Base-by-base conservation (phyloP, 2,797 vertebrate genomes). In the Sphenodon punctatus region DNA sequence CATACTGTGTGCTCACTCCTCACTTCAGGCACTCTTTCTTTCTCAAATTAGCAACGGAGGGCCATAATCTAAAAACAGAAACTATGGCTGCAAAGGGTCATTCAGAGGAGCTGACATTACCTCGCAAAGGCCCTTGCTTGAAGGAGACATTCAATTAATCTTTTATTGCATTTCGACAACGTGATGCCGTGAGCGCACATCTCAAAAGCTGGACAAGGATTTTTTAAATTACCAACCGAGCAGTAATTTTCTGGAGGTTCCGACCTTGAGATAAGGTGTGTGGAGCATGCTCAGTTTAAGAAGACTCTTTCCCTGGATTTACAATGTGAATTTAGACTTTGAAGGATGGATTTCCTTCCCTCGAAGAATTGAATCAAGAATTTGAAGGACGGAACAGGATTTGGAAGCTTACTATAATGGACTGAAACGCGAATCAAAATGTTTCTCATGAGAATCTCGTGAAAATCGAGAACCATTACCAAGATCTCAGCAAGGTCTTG, bases 71-170 rank as follows among this genome's bases (percentile, higher is more conserved):
- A 71, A 87, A 58, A 36, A 86, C 79, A 81, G 36, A 67, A 20
- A 51, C 56, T 3, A 59, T 1, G 39, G 67, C 75, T 43, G 60
- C 2, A 0, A 4, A 67, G 7, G 85, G 85, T 75, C 91, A 22
- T 73, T 65, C 15, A 0, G 16, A 78, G 84, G 61, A 45, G 66
- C 77, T 41, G 79, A 13, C 51, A 36, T 11, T 1, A 4, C 8
- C 66, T 46, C 20, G 0, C 43, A 77, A 80, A 86, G 77, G n/a
- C 58, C 78, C 49, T 53, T 46, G 64, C 17, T 15, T 14, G 38
- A 60, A 67, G 68, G 75, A 86, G 79, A n/a, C 12, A 43, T 71
- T 80, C 67, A 34, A 13, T 84, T 67, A 38, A 75, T 58, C 74
- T n/a, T 53, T 67, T 25, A 36, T 61, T 23, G 71, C 20, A 1